Percentiles rank a stretch among this genome's conserved stretches.
Evolutionary conservation across 2,797 vertebrate genomes (phyloP).

Genomic region (Typhlichthys subterraneus): DNA sequence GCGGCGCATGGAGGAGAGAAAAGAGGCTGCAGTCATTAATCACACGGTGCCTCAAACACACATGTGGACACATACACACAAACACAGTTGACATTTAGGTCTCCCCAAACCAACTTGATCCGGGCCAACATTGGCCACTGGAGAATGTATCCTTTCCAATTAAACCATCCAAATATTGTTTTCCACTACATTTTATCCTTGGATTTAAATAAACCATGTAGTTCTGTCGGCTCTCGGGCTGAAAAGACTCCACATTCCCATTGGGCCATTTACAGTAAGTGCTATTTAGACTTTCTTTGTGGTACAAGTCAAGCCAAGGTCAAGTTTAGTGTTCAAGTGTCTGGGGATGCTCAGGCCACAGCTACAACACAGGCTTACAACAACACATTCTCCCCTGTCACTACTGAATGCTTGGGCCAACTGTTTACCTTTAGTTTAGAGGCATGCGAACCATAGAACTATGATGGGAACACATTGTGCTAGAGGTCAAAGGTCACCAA

Average conservation of each 20-base stretch:
- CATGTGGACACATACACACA: conserved; percentile 20
- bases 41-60: conserved; percentile 49
- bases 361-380: conserved; percentile 11
- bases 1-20: conserved; percentile 42
- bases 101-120: conserved; percentile 13
- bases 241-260: conserved; percentile 18
- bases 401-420: conserved; percentile 31
- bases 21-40: conserved; percentile 70
- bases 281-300: conserved; percentile 47
- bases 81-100: conserved; percentile 8
- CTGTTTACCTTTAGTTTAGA: background rate
- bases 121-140: conserved; percentile 8
- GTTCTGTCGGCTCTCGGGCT: conserved; percentile 15
- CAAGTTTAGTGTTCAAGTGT: conserved; percentile 33
- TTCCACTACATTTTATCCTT: background rate
- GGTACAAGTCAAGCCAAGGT: conserved; percentile 49
- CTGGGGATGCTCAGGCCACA: conserved; percentile 19
- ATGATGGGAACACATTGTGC: background rate
- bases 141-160: conserved; percentile 19
- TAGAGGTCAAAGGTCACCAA: conserved; percentile 14
- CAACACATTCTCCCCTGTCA: conserved; percentile 53
- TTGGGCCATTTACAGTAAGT: conserved; percentile 21
- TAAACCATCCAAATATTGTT: conserved; percentile 19
- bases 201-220: conserved; percentile 17
- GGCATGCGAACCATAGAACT: background rate